A percentile compares a stretch with the other conserved stretches of the same genome.
phyloP scores from a whole-genome alignment of 2,113 vertebrate species.

The Prunella fulvescens region DNA sequence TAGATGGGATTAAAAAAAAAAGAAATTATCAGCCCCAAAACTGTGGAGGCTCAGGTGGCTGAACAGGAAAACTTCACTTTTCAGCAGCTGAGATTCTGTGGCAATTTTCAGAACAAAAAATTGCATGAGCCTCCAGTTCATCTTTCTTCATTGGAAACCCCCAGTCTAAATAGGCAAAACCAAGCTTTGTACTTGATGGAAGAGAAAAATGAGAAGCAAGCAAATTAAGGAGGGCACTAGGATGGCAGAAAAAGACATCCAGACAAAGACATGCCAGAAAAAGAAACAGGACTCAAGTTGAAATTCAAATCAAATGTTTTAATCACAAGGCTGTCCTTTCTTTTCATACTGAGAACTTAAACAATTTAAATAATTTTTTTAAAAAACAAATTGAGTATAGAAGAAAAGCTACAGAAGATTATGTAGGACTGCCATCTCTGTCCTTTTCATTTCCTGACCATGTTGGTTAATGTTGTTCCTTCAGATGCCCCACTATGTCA shows the following conservation, averaged over 20 bases:
- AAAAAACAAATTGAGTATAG: not conserved
- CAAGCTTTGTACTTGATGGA: not conserved
- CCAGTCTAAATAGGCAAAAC: not conserved
- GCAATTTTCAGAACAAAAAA: not conserved
- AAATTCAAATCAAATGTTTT: not conserved
- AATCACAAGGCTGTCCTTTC: not conserved
- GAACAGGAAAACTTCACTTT: not conserved
- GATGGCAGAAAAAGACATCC: not conserved
- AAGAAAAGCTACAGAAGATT: not conserved
- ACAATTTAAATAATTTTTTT: not conserved
- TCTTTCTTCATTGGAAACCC: not conserved
- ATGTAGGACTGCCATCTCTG: not conserved
- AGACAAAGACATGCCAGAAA: no score
- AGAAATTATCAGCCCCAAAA: not conserved
- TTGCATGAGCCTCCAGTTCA: not conserved
- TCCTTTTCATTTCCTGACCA: not conserved
- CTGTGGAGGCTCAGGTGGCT: not conserved
- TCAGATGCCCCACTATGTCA: not conserved
- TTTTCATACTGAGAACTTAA: not conserved
- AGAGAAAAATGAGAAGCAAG: not conserved
- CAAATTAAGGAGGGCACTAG: not conserved
- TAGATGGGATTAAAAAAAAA: not conserved
- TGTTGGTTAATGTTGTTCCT: not conserved
- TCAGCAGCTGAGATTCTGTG: not conserved
- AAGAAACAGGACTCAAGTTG: not conserved